Conservation (phyloP, 2,888 invertebrate species). For the Pachymerium ferrugineum region DNA sequence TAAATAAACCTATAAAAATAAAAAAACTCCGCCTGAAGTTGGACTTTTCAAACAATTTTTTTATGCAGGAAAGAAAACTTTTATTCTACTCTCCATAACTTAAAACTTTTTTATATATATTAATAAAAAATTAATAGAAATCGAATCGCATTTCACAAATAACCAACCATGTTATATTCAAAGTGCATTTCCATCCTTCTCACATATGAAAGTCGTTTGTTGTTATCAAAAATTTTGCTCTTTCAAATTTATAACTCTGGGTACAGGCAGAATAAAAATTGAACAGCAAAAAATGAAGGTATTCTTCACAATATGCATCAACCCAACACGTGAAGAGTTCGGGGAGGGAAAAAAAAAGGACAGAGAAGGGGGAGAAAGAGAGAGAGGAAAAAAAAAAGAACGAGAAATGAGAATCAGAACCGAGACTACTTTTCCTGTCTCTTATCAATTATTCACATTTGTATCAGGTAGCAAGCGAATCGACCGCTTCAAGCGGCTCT, state of each 20-base stretch:
- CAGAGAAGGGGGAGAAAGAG: not conserved
- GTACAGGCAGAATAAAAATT: constrained; percentile 14
- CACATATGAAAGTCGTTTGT: not conserved
- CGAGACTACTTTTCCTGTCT: constrained; percentile 4
- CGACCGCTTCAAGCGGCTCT: not conserved
- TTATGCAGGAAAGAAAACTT: not conserved
- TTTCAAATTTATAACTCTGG: not conserved
- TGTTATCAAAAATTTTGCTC: constrained; percentile 6
- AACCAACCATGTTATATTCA: not conserved
- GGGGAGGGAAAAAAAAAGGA: not conserved
- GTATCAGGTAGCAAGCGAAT: constrained; percentile 14
- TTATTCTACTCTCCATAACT: too few species aligned
- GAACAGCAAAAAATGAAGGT: not conserved
- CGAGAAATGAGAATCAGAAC: constrained; percentile 1
- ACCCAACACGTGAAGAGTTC: not conserved
- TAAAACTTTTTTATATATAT: too few species aligned
- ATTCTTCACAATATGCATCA: not conserved
- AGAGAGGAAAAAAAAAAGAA: not conserved
- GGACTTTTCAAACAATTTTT: not conserved
- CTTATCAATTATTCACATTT: constrained; percentile 18
- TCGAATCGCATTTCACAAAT: not conserved
- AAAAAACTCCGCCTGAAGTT: not conserved
- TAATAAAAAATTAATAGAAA: not conserved
- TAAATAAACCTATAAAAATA: not conserved
- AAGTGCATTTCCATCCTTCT: not conserved